A percentile compares a stretch with the other conserved stretches of the same genome.
Conservation (phyloP, 2,888 invertebrate species). For the Lasioglossum morio region DNA sequence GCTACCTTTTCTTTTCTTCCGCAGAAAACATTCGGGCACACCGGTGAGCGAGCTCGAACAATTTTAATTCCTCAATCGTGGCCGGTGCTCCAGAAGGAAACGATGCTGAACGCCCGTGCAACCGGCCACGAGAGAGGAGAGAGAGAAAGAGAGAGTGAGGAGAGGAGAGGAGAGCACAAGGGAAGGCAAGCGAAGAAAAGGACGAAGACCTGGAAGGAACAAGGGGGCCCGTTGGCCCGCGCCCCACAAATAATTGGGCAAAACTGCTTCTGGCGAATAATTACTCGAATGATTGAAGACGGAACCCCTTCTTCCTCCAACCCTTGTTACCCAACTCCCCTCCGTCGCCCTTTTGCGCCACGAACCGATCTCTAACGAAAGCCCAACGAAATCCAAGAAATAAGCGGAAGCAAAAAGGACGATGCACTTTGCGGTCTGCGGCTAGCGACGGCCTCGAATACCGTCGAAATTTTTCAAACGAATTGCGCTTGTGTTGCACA, state of each 20-base stretch:
- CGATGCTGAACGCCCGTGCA: conserved; percentile 17
- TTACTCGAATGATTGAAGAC: conserved; percentile 76
- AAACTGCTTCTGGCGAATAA: conserved; percentile 79
- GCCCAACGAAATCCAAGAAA: conserved; percentile 67
- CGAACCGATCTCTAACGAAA: conserved; percentile 59
- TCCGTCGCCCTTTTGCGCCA: neutral
- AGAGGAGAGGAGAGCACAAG: neutral
- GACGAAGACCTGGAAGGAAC: conserved; percentile 21
- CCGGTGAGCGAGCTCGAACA: conserved; percentile 70
- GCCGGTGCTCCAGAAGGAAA: conserved; percentile 53
- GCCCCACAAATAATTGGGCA: conserved; percentile 77
- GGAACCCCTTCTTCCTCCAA: conserved; percentile 19
- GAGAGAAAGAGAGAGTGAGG: neutral
- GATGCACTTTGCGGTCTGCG: conserved; percentile 61
- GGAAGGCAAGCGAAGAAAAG: conserved; percentile 25
- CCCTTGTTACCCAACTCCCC: neutral
- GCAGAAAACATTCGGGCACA: conserved; percentile 56
- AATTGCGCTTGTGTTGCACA: neutral
- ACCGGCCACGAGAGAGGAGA: neutral
- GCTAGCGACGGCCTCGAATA: conserved; percentile 59
- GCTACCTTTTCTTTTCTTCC: conserved; percentile 55
- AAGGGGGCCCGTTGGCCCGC: conserved; percentile 45
- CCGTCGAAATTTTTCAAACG: neutral
- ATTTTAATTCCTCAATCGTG: conserved; percentile 81
- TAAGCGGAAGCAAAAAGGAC: conserved; percentile 68